phyloP scores from a whole-genome alignment of 2,113 vertebrate genomes.

The Anser cygnoides region DNA sequence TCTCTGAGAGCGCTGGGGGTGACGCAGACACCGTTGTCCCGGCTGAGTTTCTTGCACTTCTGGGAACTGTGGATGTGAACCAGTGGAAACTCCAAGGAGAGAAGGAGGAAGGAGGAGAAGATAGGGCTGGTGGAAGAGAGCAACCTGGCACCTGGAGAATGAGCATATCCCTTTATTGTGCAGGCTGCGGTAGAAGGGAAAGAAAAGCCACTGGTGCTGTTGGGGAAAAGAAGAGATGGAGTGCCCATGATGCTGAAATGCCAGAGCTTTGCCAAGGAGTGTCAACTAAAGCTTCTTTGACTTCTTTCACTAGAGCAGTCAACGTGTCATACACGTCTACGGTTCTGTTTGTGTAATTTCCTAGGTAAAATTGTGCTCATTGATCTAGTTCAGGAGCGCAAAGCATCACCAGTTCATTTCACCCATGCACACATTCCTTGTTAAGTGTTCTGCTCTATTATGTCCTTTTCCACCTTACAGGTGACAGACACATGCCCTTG shows the following conservation, averaged over 20 bases:
- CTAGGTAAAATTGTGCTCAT: constrained; percentile 76
- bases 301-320: constrained; percentile 52
- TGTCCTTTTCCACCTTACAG: constrained; percentile 75
- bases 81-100: neutral
- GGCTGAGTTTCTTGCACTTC: constrained; percentile 1
- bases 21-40: neutral
- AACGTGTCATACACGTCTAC: neutral
- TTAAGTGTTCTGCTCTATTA: constrained; percentile 82
- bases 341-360: neutral
- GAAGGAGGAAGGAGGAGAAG: neutral
- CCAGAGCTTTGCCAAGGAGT: constrained; percentile 40
- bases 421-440: neutral
- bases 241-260: constrained; percentile 47
- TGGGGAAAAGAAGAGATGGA: constrained; percentile 28
- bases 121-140: neutral
- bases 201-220: constrained; percentile 42
- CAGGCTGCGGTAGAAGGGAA: constrained; percentile 29
- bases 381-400: constrained; percentile 46
- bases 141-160: neutral
- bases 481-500: constrained; percentile 82
- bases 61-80: neutral
- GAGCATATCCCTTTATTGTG: constrained; percentile 29
- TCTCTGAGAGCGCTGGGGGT: constrained; percentile 15
- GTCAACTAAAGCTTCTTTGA: constrained; percentile 67
- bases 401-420: neutral